Evolutionary conservation across 2,113 vertebrate genomes (phyloP), one percentile per base, ranked within the genome.

Genomic region (Corythoichthys haematopterus): DNA sequence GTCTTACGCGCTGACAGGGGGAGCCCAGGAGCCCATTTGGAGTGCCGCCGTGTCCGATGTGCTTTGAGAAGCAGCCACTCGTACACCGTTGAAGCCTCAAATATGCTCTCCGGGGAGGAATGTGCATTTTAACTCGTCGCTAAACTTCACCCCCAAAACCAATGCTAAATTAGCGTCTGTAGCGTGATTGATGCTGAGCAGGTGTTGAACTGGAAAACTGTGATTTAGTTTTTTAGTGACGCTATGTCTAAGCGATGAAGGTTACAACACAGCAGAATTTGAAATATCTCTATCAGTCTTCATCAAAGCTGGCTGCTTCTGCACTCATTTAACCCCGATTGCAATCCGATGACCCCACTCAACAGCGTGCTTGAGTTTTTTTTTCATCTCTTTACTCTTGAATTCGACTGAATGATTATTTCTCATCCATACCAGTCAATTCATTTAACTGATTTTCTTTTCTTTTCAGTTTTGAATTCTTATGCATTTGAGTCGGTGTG

Each of bases 1-100:
- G 71, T 74, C 45, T 65, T 45, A 70, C 74, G 40, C 74, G 58
- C 64, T n/a, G 1, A 46, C 71, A 64, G 62, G 73, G 77, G 71
- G 68, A 81, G 80, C 76, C 81, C 78, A 75, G 82, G 75, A 77
- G 80, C 75, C 66, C 72, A 62, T 78, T 79, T 61, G 67, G 75
- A 83, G 80, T 77, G 75, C 77, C 79, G 82, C 66, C 75, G 74
- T 79, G 77, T 86, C 76, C 85, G 80, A 80, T 84, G 74, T 69
- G 69, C 80, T 85, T 52, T 45, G 57, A 81, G 77, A 74, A 66
- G 78, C 56, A 71, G 75, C 65, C 66, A 68, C 63, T 80, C 69
- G 46, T 6, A 43, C 53, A 47, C 55, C 51, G 57, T 28, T 47
- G 57, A 43, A 78, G 66, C 65, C 36, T 61, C 16, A 65, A 35